Evolutionary conservation across 2,888 invertebrate genomes (phyloP).

Genomic region (Germaria angustata): DNA sequence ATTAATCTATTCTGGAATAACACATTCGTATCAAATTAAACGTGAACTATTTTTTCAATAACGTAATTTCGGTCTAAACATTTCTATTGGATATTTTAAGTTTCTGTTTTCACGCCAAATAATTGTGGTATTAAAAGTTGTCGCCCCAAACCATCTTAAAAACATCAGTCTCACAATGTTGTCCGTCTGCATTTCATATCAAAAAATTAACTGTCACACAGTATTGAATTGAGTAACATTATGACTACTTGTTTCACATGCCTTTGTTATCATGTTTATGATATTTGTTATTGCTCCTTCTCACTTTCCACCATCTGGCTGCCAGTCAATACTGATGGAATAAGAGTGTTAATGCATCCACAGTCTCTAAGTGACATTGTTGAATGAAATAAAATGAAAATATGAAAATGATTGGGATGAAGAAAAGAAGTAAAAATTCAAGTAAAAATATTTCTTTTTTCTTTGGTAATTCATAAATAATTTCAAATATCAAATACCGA

Average conservation of each 20-base stretch:
- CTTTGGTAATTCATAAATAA: neutral
- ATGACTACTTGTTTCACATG: neutral
- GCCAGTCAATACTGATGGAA: neutral
- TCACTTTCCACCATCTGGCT: neutral
- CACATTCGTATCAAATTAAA: too few species aligned
- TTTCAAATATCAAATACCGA: neutral
- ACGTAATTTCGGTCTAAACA: too few species aligned
- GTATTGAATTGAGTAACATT: neutral
- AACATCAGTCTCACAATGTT: too few species aligned
- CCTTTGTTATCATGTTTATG: too few species aligned
- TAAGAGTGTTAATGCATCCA: neutral
- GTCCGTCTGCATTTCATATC: too few species aligned
- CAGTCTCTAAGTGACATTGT: neutral
- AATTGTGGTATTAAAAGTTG: too few species aligned
- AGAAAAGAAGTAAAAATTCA: neutral
- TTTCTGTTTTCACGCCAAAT: too few species aligned
- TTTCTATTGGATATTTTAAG: too few species aligned
- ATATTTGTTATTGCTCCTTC: neutral
- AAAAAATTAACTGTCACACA: too few species aligned
- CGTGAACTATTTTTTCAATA: too few species aligned
- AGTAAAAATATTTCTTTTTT: neutral
- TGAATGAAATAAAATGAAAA: neutral
- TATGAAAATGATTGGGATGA: neutral
- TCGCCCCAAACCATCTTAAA: too few species aligned
- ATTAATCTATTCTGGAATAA: too few species aligned